Base-by-base conservation (phyloP, 2,888 invertebrate genomes). In the Graphium colonna region DNA sequence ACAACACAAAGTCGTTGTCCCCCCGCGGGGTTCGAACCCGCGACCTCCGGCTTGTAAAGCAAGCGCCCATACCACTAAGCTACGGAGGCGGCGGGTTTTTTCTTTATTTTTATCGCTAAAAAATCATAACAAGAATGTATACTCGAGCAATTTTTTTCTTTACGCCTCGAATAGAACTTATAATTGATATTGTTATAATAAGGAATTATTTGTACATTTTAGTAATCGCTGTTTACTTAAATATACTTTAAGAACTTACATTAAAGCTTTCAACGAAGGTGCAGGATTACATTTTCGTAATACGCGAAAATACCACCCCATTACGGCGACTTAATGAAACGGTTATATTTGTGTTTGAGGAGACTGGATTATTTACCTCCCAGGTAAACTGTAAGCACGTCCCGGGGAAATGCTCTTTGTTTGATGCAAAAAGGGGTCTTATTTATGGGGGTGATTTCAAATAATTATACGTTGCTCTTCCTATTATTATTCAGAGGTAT, bases 401-500 rank as follows among this genome's bases (percentile, higher is more conserved):
- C 38, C 47, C 31, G 31, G 43, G 31, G 41, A 46, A 48, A 57
- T 52, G 47, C 54, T 56, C 50, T 64, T 69, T 69, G 71, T 62
- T 57, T 47, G 53, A 55, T 52, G 55, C 57, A 56, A 60, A 63
- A 66, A 57, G 57, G 56, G 71, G 75, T 75, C 76, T 21, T 77
- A 76, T 78, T 80, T 79, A 79, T 73, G 69, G 69, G 57, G 68
- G 68, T 74, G 74, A 73, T 75, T 75, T 70, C 67, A 65, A 62
- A 67, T 82, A 81, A 84, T 84, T 82, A 81, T 71, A 69, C 71
- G 75, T 73, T 75, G 77, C 75, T 78, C 72, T 62, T 71, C 69
- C 75, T 75, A 76, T 75, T n/a, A 79, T 75, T 70, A 72, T 66
- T 69, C 72, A 75, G 75, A 74, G 75, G 69, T 73, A 67, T 21